Evolutionary conservation across 37 sponge, comb jelly and placozoan genomes (phyloP).

Genomic region (Chondrosia reniformis): DNA sequence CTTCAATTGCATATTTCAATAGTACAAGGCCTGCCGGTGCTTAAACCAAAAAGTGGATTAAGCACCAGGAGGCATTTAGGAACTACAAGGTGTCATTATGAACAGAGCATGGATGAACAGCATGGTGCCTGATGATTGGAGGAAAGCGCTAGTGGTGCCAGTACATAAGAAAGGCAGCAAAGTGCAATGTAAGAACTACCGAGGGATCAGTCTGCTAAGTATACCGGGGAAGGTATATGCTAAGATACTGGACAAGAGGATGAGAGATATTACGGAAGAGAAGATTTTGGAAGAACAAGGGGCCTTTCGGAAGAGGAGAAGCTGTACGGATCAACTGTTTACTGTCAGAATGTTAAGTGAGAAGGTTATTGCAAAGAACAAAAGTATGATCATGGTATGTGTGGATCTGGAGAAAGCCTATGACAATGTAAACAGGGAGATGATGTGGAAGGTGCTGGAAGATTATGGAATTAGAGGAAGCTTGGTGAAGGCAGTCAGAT

Average conservation of each 20-base stretch:
- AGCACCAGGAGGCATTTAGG: no score
- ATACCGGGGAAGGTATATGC: slow-evolving; percentile 21
- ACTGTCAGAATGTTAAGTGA: slow-evolving; percentile 3
- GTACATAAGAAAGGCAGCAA: slow-evolving; percentile 19
- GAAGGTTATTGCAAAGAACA: background rate
- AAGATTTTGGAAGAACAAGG: slow-evolving; percentile 22
- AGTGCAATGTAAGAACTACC: slow-evolving; percentile 9
- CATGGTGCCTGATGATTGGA: slow-evolving; percentile 12
- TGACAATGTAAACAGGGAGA: slow-evolving; percentile 4
- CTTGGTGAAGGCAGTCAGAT: no score
- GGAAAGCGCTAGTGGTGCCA: background rate
- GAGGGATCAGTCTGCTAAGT: slow-evolving; percentile 14
- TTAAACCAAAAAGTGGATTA: no score
- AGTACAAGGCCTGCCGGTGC: no score
- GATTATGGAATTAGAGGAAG: no score
- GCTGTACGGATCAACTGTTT: slow-evolving; percentile 26
- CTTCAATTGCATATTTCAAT: no score
- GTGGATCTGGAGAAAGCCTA: slow-evolving; percentile 6
- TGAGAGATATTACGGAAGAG: background rate
- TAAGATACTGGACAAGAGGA: slow-evolving; percentile 6
- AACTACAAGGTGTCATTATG: no score
- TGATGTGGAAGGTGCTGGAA: slow-evolving; percentile 1
- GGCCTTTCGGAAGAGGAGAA: slow-evolving; percentile 16
- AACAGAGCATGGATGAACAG: background rate
- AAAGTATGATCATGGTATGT: background rate